Percentiles rank a stretch among this genome's conserved stretches.
Conservation (phyloP, 2,797 vertebrate species). For the Paratrypauchen microcephalus region DNA sequence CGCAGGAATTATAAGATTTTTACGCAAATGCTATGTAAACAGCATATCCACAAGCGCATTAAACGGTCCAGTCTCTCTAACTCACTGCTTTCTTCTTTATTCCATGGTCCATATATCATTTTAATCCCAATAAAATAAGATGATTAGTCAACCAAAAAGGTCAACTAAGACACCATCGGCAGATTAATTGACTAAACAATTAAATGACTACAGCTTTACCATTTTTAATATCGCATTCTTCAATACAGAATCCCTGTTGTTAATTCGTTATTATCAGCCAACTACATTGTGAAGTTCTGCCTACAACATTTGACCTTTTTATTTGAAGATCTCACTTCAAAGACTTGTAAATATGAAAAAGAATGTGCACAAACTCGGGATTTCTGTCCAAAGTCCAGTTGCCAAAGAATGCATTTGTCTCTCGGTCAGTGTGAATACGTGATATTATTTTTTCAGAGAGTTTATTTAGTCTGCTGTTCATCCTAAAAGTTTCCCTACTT, state of each 20-base stretch:
- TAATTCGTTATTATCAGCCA: neutral
- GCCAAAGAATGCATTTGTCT: constrained; percentile 27
- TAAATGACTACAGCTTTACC: no score
- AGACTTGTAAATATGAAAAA: constrained; percentile 8
- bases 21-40: no score
- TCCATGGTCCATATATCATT: no score
- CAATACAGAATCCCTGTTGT: neutral
- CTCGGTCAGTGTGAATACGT: constrained; percentile 35
- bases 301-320: neutral
- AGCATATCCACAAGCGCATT: no score
- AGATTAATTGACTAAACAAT: no score
- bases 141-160: no score
- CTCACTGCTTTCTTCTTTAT: no score
- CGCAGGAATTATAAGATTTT: no score
- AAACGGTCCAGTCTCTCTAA: no score
- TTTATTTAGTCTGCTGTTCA: constrained; percentile 68
- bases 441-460: constrained; percentile 44
- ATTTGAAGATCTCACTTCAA: constrained; percentile 4
- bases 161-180: no score
- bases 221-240: no score
- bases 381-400: constrained; percentile 11
- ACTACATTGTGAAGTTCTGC: neutral
- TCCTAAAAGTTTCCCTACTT: constrained; percentile 53
- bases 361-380: neutral
- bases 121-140: no score